A percentile compares a stretch with the other conserved stretches of the same genome.
These are phyloP conservation scores for Chaetura pelagica DNA, from an alignment of 2,113 vertebrate species.

Conservation along the genomic window DNA sequence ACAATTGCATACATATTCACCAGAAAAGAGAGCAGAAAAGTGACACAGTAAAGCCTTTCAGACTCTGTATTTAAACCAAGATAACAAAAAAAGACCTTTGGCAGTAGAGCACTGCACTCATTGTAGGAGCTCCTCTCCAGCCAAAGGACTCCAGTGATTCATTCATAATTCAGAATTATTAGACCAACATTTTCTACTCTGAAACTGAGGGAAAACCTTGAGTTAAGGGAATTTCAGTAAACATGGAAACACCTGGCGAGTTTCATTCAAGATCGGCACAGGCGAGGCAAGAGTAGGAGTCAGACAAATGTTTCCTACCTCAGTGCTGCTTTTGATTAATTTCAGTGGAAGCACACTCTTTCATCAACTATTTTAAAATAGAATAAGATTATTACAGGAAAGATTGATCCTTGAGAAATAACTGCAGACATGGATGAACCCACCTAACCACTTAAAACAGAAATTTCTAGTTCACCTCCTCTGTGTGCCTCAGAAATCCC, in stretches of 20 bases:
- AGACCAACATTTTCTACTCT: background rate
- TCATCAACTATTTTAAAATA: background rate
- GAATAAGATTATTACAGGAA: background rate
- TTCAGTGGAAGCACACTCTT: background rate
- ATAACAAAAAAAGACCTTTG: background rate
- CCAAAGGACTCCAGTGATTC: slow-evolving; percentile 27
- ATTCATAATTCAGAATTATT: slow-evolving; percentile 51
- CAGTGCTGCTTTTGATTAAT: background rate
- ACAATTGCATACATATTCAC: background rate
- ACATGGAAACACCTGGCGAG: background rate
- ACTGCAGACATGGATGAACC: background rate
- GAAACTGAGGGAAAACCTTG: background rate
- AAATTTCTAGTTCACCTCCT: background rate
- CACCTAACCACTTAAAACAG: background rate
- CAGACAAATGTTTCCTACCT: background rate
- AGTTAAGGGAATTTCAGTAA: slow-evolving; percentile 28
- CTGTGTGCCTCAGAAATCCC: background rate
- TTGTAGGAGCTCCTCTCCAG: background rate
- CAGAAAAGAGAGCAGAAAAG: background rate
- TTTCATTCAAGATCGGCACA: slow-evolving; percentile 4
- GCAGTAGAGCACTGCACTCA: background rate
- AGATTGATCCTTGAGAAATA: background rate
- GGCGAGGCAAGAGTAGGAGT: slow-evolving; percentile 3
- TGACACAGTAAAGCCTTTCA: background rate
- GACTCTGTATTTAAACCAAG: background rate